These are phyloP conservation scores for Alethe castanea DNA, from an alignment of 2,113 vertebrate species.

Conservation along the genomic window DNA sequence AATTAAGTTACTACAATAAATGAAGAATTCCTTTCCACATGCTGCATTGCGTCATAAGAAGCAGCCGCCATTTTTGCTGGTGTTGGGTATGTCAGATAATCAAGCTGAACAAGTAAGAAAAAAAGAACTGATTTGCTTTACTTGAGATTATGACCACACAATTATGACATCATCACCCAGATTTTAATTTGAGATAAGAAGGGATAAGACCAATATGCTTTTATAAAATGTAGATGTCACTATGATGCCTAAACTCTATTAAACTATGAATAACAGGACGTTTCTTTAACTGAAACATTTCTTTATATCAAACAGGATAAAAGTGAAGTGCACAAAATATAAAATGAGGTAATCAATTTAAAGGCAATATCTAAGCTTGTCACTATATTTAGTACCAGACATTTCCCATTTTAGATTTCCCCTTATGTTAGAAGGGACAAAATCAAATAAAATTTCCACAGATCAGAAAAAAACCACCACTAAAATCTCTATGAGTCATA, in stretches of 20 bases:
- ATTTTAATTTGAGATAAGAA: not conserved
- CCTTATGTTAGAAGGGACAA: not conserved
- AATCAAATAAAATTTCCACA: not conserved
- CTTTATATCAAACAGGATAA: not conserved
- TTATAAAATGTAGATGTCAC: not conserved
- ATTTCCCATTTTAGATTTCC: not conserved
- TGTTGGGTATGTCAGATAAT: not conserved
- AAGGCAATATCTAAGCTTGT: not conserved
- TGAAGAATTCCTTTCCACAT: not conserved
- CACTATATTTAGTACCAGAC: not conserved
- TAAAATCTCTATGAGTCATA: not conserved
- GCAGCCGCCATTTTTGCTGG: not conserved
- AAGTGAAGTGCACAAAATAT: not conserved
- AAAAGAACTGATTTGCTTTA: not conserved
- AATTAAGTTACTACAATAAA: not conserved
- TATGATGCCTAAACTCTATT: not conserved
- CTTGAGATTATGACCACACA: not conserved
- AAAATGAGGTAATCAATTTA: not conserved
- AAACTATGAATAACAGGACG: not conserved
- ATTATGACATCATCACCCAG: accelerated
- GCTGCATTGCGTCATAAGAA: not conserved
- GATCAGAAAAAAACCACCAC: not conserved
- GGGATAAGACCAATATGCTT: not conserved
- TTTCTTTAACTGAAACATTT: not conserved
- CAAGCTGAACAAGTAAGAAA: not conserved